These are phyloP conservation scores for Diadema setosum DNA, from an alignment of 35 echinoderm and acorn worm species.

Conservation along the genomic window DNA sequence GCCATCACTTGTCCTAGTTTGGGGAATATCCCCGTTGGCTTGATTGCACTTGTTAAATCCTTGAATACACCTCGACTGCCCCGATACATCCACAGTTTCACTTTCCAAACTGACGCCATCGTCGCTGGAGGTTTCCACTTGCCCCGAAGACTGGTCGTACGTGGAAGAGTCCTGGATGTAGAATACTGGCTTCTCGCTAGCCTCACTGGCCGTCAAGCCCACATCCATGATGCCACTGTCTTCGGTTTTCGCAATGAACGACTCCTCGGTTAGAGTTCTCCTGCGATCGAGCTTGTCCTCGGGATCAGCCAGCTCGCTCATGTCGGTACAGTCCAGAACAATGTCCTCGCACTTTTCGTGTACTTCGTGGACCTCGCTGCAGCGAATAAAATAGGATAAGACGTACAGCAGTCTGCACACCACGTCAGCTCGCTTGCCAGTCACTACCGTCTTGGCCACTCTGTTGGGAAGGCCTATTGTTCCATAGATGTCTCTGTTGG, in stretches of 20 bases:
- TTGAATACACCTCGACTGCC: neutral
- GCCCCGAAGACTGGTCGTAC: neutral
- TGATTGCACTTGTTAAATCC: neutral
- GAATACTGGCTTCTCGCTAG: neutral
- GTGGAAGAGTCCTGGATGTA: neutral
- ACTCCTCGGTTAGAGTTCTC: neutral
- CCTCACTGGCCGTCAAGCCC: neutral
- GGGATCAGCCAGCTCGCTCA: neutral
- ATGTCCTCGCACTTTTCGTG: slow-evolving; percentile 62
- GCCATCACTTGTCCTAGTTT: neutral
- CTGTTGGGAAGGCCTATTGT: slow-evolving; percentile 78
- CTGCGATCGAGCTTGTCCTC: slow-evolving; percentile 1
- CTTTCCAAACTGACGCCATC: neutral
- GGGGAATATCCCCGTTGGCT: no score
- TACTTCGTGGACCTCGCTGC: slow-evolving; percentile 91
- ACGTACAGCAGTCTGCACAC: slow-evolving; percentile 91
- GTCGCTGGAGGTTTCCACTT: neutral
- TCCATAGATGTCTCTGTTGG: slow-evolving; percentile 86
- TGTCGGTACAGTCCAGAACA: slow-evolving; percentile 36
- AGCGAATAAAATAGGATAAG: slow-evolving; percentile 94
- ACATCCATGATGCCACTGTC: neutral
- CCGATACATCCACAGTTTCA: neutral
- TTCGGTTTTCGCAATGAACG: neutral
- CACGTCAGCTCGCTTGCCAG: slow-evolving; percentile 75
- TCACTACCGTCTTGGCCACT: slow-evolving; percentile 78